Evolutionary conservation across 1,140 invertebrate species (phyloP).

Genomic region (Gryllus bimaculatus): DNA sequence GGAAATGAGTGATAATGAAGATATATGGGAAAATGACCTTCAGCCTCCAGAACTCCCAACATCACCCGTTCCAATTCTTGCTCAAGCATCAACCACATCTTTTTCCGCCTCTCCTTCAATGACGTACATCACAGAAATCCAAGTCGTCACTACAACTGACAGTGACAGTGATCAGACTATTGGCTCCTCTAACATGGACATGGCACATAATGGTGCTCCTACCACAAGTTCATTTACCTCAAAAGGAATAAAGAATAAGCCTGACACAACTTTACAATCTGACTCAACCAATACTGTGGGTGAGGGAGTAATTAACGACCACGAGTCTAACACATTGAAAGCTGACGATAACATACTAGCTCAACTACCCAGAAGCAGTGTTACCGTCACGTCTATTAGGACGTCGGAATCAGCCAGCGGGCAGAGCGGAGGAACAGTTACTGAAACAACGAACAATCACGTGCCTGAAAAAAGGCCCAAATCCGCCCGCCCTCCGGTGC

Average conservation of each 20-base stretch:
- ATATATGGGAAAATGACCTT: conserved; percentile 28
- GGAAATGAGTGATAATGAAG: conserved; percentile 34
- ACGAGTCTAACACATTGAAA: conserved; percentile 6
- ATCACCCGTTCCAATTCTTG: conserved; percentile 33
- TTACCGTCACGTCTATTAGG: conserved; percentile 17
- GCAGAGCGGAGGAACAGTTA: background rate
- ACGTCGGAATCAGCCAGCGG: conserved; percentile 6
- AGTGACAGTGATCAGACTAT: background rate
- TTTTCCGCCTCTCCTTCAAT: conserved; percentile 27
- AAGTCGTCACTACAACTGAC: conserved; percentile 31
- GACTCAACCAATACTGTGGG: background rate
- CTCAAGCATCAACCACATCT: conserved; percentile 15
- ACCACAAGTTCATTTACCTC: conserved; percentile 5
- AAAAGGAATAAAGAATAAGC: background rate
- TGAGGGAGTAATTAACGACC: background rate
- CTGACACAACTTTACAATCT: conserved; percentile 12
- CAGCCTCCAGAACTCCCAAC: conserved; percentile 33
- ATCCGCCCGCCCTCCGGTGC: conserved; percentile 18
- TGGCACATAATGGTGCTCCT: background rate
- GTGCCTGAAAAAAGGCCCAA: conserved; percentile 9
- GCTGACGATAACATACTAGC: background rate
- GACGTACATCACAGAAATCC: conserved; percentile 42
- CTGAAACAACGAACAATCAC: background rate
- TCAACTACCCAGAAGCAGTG: conserved; percentile 11
- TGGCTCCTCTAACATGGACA: background rate